These are phyloP conservation scores for Poecile montanus DNA, from an alignment of 2,797 vertebrate species.

Conservation along the genomic window DNA sequence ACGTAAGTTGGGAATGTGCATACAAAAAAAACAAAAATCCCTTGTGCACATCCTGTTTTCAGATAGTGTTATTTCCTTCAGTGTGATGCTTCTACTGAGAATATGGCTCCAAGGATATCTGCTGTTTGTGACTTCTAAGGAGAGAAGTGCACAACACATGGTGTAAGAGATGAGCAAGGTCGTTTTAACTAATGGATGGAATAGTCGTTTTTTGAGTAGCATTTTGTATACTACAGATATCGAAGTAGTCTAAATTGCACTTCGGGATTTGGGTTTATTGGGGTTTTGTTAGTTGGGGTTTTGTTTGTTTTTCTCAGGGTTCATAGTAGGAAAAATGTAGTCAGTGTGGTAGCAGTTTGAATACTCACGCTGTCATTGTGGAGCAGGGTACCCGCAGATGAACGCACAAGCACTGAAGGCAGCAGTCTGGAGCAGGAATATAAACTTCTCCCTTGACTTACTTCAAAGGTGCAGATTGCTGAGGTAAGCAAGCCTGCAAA, in stretches of 20 bases:
- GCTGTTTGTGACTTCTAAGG: background rate
- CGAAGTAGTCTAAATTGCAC: background rate
- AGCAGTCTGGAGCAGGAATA: background rate
- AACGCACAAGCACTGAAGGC: background rate
- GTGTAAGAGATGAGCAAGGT: background rate
- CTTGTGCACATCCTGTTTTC: conserved; percentile 28
- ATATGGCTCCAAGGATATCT: background rate
- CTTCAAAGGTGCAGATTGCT: background rate
- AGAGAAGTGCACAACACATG: background rate
- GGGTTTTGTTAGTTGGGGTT: background rate
- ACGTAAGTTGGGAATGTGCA: background rate
- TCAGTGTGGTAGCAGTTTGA: background rate
- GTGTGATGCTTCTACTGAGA: background rate
- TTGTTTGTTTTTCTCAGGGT: background rate
- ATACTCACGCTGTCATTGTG: background rate
- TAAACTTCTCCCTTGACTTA: background rate
- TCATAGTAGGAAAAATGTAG: background rate
- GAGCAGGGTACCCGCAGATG: background rate
- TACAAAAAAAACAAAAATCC: background rate
- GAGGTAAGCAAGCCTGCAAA: background rate
- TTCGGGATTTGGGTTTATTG: background rate
- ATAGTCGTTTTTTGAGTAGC: background rate
- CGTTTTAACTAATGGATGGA: background rate
- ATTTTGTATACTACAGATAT: background rate
- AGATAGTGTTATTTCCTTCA: background rate